Evolutionary conservation across 2,113 vertebrate genomes (phyloP).

Genomic region (Bubo blakistoni): DNA sequence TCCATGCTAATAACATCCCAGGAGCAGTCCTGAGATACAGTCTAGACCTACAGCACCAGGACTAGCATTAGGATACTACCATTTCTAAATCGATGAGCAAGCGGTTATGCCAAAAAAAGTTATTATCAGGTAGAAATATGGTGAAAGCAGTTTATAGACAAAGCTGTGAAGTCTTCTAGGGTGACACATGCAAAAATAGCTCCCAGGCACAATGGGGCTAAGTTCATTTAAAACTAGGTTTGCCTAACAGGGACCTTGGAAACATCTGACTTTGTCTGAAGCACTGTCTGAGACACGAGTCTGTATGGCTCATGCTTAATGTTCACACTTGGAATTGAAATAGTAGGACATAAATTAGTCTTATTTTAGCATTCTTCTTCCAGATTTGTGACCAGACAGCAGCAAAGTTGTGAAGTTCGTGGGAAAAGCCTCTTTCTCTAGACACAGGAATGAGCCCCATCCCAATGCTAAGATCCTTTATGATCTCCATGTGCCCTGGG

Average conservation of each 20-base stretch:
- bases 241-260: background rate
- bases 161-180: background rate
- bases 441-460: background rate
- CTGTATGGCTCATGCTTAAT: background rate
- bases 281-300: background rate
- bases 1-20: accelerated
- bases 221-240: background rate
- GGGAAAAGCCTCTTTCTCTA: background rate
- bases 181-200: background rate
- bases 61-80: background rate
- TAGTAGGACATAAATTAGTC: background rate
- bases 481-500: background rate
- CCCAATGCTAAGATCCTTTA: background rate
- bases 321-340: background rate
- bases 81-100: background rate
- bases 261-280: background rate
- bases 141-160: background rate
- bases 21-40: background rate
- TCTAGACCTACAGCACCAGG: background rate
- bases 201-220: background rate
- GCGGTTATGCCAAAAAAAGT: background rate
- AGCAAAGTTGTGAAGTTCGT: background rate
- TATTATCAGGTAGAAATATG: background rate
- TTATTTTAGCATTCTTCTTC: background rate
- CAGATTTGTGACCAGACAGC: background rate